A percentile compares a stretch with the other conserved stretches of the same genome.
Evolutionary conservation across 2,888 invertebrate species (phyloP).

Genomic region (Drosophila percnosoma): DNA sequence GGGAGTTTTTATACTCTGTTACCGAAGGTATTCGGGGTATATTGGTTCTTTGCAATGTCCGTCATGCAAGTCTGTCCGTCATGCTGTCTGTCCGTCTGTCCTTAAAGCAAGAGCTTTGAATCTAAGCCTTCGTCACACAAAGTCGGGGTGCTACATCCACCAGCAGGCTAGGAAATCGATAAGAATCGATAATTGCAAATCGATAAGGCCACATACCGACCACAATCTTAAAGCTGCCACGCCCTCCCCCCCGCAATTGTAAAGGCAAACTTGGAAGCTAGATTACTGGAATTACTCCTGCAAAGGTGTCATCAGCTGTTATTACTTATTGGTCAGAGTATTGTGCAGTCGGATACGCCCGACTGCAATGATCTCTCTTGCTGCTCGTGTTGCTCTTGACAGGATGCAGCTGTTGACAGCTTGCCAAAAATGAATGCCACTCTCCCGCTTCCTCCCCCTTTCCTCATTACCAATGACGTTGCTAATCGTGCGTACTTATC

Average conservation of each 20-base stretch:
- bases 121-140: background rate
- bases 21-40: background rate
- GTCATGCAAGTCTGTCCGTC: background rate
- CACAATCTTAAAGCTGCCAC: background rate
- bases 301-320: background rate
- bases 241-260: background rate
- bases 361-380: background rate
- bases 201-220: background rate
- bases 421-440: conserved; percentile 47
- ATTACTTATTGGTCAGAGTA: background rate
- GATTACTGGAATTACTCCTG: background rate
- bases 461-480: conserved; percentile 54
- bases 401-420: conserved; percentile 83
- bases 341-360: background rate
- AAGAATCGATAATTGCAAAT: background rate
- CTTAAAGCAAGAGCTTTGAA: too few relatives aligned
- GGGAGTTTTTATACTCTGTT: background rate
- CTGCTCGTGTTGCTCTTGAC: conserved; percentile 40
- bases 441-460: conserved; percentile 6
- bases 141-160: background rate
- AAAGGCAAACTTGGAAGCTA: background rate
- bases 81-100: background rate
- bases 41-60: background rate
- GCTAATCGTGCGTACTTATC: conserved; percentile 75
- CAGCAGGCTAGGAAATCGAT: background rate